Conservation (phyloP, 2,113 vertebrate genomes). For the Cheilinus undulatus region DNA sequence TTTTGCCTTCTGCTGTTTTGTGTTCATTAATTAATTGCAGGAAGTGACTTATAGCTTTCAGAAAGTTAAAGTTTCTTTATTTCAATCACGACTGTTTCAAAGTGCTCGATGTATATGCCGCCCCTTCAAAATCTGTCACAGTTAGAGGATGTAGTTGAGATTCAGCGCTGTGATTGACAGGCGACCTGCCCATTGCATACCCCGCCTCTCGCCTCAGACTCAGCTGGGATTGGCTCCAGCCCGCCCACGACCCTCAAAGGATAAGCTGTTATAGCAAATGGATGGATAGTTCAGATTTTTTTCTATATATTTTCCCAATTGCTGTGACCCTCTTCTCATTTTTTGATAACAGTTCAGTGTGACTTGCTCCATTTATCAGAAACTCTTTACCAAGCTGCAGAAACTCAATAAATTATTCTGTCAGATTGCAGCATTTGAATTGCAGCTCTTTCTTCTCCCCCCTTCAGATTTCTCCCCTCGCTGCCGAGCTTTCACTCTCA, state of each 20-base stretch:
- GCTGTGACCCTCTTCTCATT: slow-evolving; percentile 67
- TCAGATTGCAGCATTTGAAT: slow-evolving; percentile 82
- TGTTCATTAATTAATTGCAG: slow-evolving; percentile 3
- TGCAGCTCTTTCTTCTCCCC: slow-evolving; percentile 68
- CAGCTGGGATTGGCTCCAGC: slow-evolving; percentile 10
- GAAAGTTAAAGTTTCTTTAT: not conserved
- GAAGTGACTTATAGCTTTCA: not conserved
- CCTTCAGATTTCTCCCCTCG: slow-evolving; percentile 60
- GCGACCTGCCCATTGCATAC: not conserved
- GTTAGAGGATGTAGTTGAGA: slow-evolving; percentile 56
- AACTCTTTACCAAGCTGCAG: slow-evolving; percentile 77
- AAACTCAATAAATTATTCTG: slow-evolving; percentile 84
- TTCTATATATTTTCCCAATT: slow-evolving; percentile 70
- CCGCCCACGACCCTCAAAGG: not conserved
- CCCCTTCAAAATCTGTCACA: slow-evolving; percentile 60
- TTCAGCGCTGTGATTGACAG: slow-evolving; percentile 20
- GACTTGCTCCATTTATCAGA: slow-evolving; percentile 84
- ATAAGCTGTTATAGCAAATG: slow-evolving; percentile 1
- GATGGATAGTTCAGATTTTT: slow-evolving; percentile 43
- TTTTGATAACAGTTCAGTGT: slow-evolving; percentile 82
- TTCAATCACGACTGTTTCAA: slow-evolving; percentile 24
- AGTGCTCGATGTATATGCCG: slow-evolving; percentile 47
- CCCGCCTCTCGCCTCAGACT: not conserved
- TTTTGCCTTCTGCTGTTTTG: slow-evolving; percentile 4
- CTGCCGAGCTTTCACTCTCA: slow-evolving; percentile 36